A percentile compares a stretch with the other conserved stretches of the same genome.
phyloP scores from a whole-genome alignment of 2,797 vertebrate genomes.

The Scyliorhinus canicula region DNA sequence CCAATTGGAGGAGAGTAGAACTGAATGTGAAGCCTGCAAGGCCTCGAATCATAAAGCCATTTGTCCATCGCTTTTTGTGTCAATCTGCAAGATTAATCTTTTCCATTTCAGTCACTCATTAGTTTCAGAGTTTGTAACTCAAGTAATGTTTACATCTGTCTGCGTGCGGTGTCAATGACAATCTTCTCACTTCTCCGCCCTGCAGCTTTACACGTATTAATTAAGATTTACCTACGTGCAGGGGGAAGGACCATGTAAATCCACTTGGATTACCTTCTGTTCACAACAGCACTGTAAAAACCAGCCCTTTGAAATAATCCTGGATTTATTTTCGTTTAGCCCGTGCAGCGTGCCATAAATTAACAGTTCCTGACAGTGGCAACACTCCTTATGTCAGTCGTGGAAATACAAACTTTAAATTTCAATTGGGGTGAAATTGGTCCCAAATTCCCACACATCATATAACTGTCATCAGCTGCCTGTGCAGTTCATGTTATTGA shows the following conservation, averaged over 20 bases:
- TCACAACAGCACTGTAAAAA: not conserved
- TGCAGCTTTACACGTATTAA: not conserved
- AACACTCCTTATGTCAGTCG: not conserved
- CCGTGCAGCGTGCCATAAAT: not conserved
- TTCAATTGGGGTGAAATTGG: not conserved
- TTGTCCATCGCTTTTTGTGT: not conserved
- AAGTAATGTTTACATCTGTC: not conserved
- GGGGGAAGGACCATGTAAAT: not conserved
- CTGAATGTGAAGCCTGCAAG: not conserved
- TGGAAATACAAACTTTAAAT: not conserved
- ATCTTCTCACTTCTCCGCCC: not conserved
- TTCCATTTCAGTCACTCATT: not conserved
- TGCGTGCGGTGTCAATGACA: not conserved
- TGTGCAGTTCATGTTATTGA: slow-evolving; percentile 54
- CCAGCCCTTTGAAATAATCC: not conserved
- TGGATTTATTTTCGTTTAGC: not conserved
- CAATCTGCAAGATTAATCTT: not conserved
- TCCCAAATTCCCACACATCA: not conserved
- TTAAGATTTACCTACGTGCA: not conserved
- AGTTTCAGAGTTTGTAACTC: not conserved
- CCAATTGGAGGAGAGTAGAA: not conserved
- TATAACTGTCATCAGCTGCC: slow-evolving; percentile 40
- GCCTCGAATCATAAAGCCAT: not conserved
- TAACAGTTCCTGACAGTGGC: not conserved
- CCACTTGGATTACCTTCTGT: not conserved